Base-by-base conservation (phyloP, 2,888 invertebrate genomes). In the Carabus problematicus region DNA sequence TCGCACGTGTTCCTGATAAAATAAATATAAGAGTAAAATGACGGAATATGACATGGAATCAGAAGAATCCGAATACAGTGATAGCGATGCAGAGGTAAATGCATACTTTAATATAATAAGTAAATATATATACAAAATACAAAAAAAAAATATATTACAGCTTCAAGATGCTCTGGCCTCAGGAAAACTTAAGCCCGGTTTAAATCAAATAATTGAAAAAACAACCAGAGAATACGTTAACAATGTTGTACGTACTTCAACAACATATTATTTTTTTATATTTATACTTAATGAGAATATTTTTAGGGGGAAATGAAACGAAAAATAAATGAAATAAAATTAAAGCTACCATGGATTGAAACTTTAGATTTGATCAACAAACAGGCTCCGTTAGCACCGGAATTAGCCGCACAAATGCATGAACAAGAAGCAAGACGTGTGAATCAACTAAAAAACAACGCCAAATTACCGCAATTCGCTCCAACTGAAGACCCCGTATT, bases 121-220 rank as follows among this genome's bases (percentile, higher is more conserved):
- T 18, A 11, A 29, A 14, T 9, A 49, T 18, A 19, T 41, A 49
- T n/a, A n/a, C n/a, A n/a, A n/a, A n/a, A n/a, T n/a, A 14, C 29
- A 52, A 11, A 19, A 52, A 64, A 56, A 14, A 64, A 62, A 59
- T 72, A 71, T 72, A 74, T 83, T 82, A 64, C 78, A 97, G 95
- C 82, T 98, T 67, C 96, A 95, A 88, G 91, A 92, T 78, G 96
- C 97, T 0, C 94, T 95, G 80, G 90, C 90, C 0, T 88, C 90
- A 75, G 97, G 97, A 0, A 84, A 91, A 64, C 78, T 98, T 0
- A 94, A 96, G 79, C 93, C 95, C 0, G 96, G 96, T 1, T 82
- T 97, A 0, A 95, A 95, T 80, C 85, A 88, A 73, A 86, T 88
- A 75, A 82, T 89, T 63, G 84, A 87, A 73, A 82, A 83, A 75